Evolutionary conservation across 2,113 vertebrate genomes (phyloP), one percentile per base, ranked within the genome.

Genomic region (Agelaius tricolor): DNA sequence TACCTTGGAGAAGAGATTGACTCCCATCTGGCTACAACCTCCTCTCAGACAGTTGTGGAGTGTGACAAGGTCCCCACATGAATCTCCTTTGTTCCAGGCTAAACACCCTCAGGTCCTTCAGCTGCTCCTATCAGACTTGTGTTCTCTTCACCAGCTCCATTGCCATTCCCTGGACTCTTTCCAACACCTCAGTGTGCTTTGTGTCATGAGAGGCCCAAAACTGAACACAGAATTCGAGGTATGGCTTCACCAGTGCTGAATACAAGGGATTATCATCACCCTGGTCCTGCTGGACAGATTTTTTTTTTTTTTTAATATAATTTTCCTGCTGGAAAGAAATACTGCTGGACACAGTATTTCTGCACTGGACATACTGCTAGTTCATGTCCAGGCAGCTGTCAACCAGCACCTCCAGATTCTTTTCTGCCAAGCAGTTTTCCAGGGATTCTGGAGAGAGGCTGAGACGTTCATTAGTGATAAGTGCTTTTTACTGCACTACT

Each of bases 1-100:
- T 49, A 26, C 6, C 5, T 27, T 0, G 0, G 30, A 79, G 28
- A 69, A 46, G 15, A 78, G 6, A 46, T 9, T 3, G 2, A 47
- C 9, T 4, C 7, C 5, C 20, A 35, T 9, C n/a, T 43, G 30
- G 5, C 11, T 65, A 22, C 21, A 65, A 2, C 11, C 16, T 72
- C 16, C 9, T 71, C 19, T 62, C 15, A 14, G 41, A 13, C 6
- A 55, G 20, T 2, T 79, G 57, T n/a, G 44, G 43, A 72, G 26
- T 35, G 31, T 2, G 7, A 43, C 31, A 63, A 46, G 10, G 7
- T 37, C 23, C 23, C 30, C 14, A 6, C 11, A 22, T 21, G 9
- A 57, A 6, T 6, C 9, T 72, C 20, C 49, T 44, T 26, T 69
- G 11, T 26, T 58, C 9, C n/a, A 35, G 21, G 14, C 14, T 57